Evolutionary conservation across 1,140 invertebrate genomes (phyloP), one percentile per base, ranked within the genome.

Genomic region (Cyphomyrmex costatus): DNA sequence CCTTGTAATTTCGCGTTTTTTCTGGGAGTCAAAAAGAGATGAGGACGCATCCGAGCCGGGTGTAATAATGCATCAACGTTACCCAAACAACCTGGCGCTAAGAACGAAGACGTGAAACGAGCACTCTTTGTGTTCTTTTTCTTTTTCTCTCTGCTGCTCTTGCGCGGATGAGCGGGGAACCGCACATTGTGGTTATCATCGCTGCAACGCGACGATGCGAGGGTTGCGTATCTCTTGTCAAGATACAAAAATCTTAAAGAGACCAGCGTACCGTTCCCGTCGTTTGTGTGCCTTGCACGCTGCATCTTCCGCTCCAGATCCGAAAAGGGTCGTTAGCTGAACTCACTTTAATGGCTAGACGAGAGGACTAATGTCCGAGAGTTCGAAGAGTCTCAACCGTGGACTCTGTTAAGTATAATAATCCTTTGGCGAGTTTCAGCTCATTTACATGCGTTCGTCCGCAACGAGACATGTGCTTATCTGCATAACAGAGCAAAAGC

Each of bases 21-120:
- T 83, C 53, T 73, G 24, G n/a, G 14, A 83, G 68, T 74, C 68
- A 74, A 73, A 74, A 83, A 74, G 42, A 74, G 68, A 83, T 74
- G 79, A 83, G 58, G 79, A 74, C 30, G 24, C 53, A 74, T 74
- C 79, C 68, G 36, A n/a, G 51, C 24, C 14, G 66, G 36, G 27
- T 46, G 68, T 83, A 83, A 83, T 83, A 73, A 83, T 24, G 68
- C 36, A 73, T 83, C 68, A 83, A 49, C 53, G 66, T 60, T 53
- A 27, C 33, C 33, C 21, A 68, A 42, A 4, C n/a, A 16, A 51
- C 16, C 21, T 51, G 24, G 16, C 21, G 53, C 27, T 74, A 33
- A 49, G 53, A 74, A 85, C 7, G 49, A 85, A 78, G 56, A 85
- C 19, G 16, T 33, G 36, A 66, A 66, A 80, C 60, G 49, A 85